Conservation (phyloP, 2,888 invertebrate species). For the Nipponacmea schrenckii region DNA sequence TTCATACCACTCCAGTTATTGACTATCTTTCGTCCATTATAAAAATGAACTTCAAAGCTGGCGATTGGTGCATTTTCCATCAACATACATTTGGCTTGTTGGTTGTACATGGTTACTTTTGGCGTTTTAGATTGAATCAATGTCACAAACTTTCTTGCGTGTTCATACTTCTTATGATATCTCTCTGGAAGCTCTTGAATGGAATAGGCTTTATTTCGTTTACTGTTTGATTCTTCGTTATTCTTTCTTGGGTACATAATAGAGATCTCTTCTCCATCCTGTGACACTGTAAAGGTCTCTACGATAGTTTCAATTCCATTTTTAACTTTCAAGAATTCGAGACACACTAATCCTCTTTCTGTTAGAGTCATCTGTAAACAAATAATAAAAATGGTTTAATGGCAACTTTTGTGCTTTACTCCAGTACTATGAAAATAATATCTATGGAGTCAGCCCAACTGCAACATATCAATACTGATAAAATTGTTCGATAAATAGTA, state of each 20-base stretch:
- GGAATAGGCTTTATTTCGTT: background rate
- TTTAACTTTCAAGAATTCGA: background rate
- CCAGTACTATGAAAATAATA: too few species aligned
- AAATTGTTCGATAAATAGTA: too few species aligned
- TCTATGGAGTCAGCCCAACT: too few species aligned
- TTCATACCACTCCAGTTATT: conserved; percentile 4
- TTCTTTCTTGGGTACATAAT: background rate
- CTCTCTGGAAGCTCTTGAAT: background rate
- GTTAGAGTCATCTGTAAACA: background rate
- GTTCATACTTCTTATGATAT: background rate
- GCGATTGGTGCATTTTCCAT: background rate
- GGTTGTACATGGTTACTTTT: background rate
- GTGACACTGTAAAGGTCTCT: background rate
- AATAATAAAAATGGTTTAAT: too few species aligned
- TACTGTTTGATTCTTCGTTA: background rate
- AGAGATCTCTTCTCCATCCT: background rate
- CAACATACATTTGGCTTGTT: conserved; percentile 2
- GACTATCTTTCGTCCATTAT: background rate
- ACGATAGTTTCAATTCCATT: background rate
- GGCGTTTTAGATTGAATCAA: background rate
- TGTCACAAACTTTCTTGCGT: conserved; percentile 1
- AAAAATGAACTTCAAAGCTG: conserved; percentile 1
- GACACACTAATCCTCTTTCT: background rate
- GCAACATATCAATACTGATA: too few species aligned
- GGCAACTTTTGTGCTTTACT: too few species aligned